phyloP scores from a whole-genome alignment of 2,888 invertebrate genomes.

The Hyppa rectilinea region DNA sequence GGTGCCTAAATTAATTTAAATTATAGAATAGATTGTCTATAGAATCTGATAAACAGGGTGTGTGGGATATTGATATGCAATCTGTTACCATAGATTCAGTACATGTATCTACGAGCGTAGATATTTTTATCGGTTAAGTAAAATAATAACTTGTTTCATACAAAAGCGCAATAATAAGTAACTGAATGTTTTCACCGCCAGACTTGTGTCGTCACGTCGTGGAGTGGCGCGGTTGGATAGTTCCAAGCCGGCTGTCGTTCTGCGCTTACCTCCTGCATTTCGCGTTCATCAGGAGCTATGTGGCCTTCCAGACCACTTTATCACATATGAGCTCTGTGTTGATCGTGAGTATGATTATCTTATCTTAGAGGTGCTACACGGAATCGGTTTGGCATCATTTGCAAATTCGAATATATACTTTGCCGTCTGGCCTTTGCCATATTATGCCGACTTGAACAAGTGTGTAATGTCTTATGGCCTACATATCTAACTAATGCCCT shows the following conservation, averaged over 20 bases:
- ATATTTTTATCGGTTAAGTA: too few species aligned
- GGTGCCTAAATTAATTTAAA: background rate
- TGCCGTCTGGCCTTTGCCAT: too few species aligned
- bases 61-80: too few species aligned
- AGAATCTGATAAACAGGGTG: too few species aligned
- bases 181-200: background rate
- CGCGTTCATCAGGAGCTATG: background rate
- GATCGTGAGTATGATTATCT: background rate
- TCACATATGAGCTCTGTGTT: background rate
- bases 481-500: too few species aligned
- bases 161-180: too few species aligned
- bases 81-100: too few species aligned
- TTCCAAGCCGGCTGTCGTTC: conserved; percentile 1
- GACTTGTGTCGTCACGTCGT: background rate
- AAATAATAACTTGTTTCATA: too few species aligned
- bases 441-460: background rate
- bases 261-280: background rate
- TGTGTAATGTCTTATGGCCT: background rate
- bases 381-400: background rate
- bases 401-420: too few species aligned
- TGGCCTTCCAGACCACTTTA: background rate
- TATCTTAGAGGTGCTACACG: background rate
- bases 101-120: too few species aligned
- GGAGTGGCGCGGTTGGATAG: background rate
- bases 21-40: too few species aligned